phyloP scores from a whole-genome alignment of 2,888 invertebrate genomes.

The Hirtodrosophila duncani region DNA sequence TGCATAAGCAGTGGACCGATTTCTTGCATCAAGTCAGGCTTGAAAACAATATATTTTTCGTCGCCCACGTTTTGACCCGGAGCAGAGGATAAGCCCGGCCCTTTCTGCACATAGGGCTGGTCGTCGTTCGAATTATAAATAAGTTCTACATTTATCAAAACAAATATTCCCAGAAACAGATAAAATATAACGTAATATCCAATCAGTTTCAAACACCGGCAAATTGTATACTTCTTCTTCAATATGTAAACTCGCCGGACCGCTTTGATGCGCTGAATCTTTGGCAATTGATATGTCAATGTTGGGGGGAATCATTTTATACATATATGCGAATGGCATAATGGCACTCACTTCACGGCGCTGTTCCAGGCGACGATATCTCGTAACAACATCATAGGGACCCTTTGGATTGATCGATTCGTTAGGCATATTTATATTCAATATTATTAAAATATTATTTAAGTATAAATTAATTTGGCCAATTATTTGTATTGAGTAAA shows the following conservation, averaged over 20 bases:
- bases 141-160: slow-evolving; percentile 4
- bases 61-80: slow-evolving; percentile 28
- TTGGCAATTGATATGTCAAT: too few species aligned
- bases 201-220: slow-evolving; percentile 9
- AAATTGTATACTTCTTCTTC: neutral
- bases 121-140: too few species aligned
- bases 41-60: slow-evolving; percentile 19
- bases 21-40: neutral
- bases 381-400: slow-evolving; percentile 19
- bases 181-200: slow-evolving; percentile 17
- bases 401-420: slow-evolving; percentile 28
- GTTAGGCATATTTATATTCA: slow-evolving; percentile 36
- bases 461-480: neutral
- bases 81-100: slow-evolving; percentile 25
- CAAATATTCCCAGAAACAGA: slow-evolving; percentile 1
- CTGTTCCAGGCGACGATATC: slow-evolving; percentile 20
- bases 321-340: too few species aligned
- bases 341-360: neutral
- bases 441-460: neutral
- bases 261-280: too few species aligned
- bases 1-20: slow-evolving; percentile 13
- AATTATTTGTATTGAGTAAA: too few species aligned
- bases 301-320: too few species aligned
- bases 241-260: neutral
- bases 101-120: slow-evolving; percentile 20